Evolutionary conservation across 2,797 vertebrate genomes (phyloP), one percentile per base, ranked within the genome.

Genomic region (Anolis apletophallus): DNA sequence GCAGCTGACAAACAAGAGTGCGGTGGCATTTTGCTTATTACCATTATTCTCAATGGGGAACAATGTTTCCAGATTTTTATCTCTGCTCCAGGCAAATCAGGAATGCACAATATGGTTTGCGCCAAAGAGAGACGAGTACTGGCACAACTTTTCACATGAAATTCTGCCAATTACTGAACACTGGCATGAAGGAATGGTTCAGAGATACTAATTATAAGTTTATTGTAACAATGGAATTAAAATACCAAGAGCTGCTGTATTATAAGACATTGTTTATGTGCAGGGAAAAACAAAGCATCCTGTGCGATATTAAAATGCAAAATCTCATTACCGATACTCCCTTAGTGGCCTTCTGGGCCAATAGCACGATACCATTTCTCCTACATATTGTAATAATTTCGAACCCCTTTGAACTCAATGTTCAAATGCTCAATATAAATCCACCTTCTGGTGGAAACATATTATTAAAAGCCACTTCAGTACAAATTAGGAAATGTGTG

Each of bases 1-100:
- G 68, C 26, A 84, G 81, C 64, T 85, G 73, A 34, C 77, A 93
- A 93, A 79, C 93, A 94, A 94, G 91, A 93, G 82, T 85, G 87
- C 90, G 78, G 23, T 68, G 29, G 87, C 46, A 92, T 89, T 90
- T 89, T 90, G 75, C 80, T 89, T 91, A 85, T 81, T 83, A 82
- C 88, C 67, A 83, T 21, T 90, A 74, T 54, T 12, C 72, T 73
- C 3, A 12, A 13, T 9, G 17, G 90, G 78, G 76, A 21, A 23
- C 71, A 46, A 32, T 40, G 77, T 80, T 86, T 89, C 81, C 81
- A 90, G 84, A 87, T 91, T 89, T 91, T 82, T 76, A 72, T 87
- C 93, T 32, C 34, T 79, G 81, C 87, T 94, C 85, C 55, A 91
- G 87, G 89, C 91, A 91, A 82, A 80, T 40, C 80, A 81, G 34